Evolutionary conservation across 2,113 vertebrate genomes (phyloP).

Genomic region (Xiphophorus couchianus): DNA sequence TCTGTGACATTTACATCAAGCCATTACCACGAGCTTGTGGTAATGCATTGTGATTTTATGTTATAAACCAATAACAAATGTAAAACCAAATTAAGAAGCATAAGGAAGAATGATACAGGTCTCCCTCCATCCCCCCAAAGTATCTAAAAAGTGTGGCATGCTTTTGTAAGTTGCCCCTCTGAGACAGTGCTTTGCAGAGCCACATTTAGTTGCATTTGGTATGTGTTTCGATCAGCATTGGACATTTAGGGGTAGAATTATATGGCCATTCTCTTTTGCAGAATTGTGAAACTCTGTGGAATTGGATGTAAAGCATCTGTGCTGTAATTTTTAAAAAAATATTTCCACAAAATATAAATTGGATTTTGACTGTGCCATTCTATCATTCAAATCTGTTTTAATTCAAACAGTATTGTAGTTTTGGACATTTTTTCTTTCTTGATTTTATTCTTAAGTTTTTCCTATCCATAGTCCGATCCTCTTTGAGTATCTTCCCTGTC

Average conservation of each 20-base stretch:
- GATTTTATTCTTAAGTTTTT: too few species aligned
- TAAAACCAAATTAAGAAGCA: too few species aligned
- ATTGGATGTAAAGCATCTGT: too few species aligned
- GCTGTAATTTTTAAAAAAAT: background rate
- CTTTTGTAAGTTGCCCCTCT: too few species aligned
- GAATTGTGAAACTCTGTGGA: too few species aligned
- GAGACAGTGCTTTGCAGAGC: background rate
- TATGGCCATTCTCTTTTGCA: too few species aligned
- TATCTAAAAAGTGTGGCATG: background rate
- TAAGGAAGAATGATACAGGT: too few species aligned
- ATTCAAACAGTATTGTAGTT: background rate
- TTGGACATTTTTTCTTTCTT: background rate
- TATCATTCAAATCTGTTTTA: background rate
- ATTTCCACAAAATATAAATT: background rate
- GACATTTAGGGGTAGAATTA: background rate
- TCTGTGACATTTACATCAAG: too few species aligned
- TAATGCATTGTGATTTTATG: too few species aligned
- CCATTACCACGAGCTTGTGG: too few species aligned
- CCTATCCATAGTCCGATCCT: background rate
- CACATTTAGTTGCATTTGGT: background rate
- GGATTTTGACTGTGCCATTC: background rate
- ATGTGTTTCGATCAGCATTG: background rate
- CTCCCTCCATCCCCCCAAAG: background rate
- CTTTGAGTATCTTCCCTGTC: background rate
- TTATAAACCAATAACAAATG: too few species aligned